A percentile compares a stretch with the other conserved stretches of the same genome.
Evolutionary conservation across 2,888 invertebrate species (phyloP).

Genomic region (Andrena flavipes): DNA sequence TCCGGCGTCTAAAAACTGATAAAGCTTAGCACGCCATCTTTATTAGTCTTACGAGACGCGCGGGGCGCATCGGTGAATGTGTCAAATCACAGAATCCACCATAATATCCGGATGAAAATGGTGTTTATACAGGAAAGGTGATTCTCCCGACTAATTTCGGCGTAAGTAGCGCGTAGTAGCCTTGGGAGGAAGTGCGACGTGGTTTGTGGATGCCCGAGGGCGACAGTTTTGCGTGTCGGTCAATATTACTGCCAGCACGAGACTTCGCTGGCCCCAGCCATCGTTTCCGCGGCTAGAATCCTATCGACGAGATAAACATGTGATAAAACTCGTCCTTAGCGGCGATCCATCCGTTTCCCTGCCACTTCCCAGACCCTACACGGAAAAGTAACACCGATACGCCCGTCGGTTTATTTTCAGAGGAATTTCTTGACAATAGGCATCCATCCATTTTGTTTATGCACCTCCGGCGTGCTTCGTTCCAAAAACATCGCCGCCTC

Average conservation of each 20-base stretch:
- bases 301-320: constrained; percentile 3
- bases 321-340: neutral
- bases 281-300: constrained; percentile 20
- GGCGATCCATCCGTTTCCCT: neutral
- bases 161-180: constrained; percentile 47
- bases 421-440: constrained; percentile 65
- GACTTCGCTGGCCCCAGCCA: constrained; percentile 31
- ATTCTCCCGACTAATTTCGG: constrained; percentile 30
- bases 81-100: constrained; percentile 50
- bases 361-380: neutral
- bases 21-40: constrained; percentile 62
- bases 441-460: constrained; percentile 80
- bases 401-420: constrained; percentile 36
- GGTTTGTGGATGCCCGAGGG: neutral
- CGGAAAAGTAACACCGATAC: neutral
- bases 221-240: constrained; percentile 37
- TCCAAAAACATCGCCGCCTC: constrained; percentile 72
- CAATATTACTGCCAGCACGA: constrained; percentile 46
- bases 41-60: constrained; percentile 57
- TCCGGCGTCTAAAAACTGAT: constrained; percentile 32
- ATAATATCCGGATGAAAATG: constrained; percentile 57
- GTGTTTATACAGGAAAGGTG: constrained; percentile 67
- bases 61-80: constrained; percentile 58
- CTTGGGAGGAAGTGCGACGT: neutral
- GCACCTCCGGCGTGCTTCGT: constrained; percentile 67